Conservation (phyloP, 1,140 invertebrate species). For the Pogonus chalceus region DNA sequence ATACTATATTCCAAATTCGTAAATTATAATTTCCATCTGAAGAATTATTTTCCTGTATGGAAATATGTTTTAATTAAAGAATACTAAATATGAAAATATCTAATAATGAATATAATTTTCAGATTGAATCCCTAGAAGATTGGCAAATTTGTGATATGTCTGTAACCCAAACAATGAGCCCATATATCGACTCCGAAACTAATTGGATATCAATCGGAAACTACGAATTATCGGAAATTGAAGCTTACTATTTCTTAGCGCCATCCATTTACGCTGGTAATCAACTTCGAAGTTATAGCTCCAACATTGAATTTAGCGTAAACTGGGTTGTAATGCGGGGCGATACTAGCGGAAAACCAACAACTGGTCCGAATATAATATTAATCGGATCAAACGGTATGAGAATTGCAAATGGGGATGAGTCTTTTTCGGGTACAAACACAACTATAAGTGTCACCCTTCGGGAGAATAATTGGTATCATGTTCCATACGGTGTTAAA, state of each 20-base stretch:
- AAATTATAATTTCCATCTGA: too few relatives aligned
- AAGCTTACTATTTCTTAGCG: conserved; percentile 82
- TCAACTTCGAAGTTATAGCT: conserved; percentile 74
- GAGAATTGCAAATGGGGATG: conserved; percentile 61
- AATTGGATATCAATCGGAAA: conserved; percentile 48
- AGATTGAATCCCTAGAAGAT: conserved; percentile 48
- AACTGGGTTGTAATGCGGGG: conserved; percentile 80
- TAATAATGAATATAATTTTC: too few relatives aligned
- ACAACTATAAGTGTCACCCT: conserved; percentile 52
- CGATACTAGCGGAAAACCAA: conserved; percentile 77
- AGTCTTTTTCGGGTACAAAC: conserved; percentile 33
- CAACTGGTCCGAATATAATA: conserved; percentile 75
- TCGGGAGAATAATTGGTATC: conserved; percentile 63
- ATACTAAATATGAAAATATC: too few relatives aligned
- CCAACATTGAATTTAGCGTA: conserved; percentile 62
- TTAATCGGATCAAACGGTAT: conserved; percentile 64
- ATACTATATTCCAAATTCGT: too few relatives aligned
- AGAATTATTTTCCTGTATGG: too few relatives aligned
- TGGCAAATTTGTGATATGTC: conserved; percentile 56
- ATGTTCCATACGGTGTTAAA: conserved; percentile 47
- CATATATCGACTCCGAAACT: conserved; percentile 42
- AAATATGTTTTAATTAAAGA: too few relatives aligned
- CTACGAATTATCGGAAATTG: conserved; percentile 56
- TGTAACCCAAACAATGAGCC: conserved; percentile 37
- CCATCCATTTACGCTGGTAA: conserved; percentile 65